phyloP scores from a whole-genome alignment of 2,888 invertebrate species.

The Tetropium fuscum region DNA sequence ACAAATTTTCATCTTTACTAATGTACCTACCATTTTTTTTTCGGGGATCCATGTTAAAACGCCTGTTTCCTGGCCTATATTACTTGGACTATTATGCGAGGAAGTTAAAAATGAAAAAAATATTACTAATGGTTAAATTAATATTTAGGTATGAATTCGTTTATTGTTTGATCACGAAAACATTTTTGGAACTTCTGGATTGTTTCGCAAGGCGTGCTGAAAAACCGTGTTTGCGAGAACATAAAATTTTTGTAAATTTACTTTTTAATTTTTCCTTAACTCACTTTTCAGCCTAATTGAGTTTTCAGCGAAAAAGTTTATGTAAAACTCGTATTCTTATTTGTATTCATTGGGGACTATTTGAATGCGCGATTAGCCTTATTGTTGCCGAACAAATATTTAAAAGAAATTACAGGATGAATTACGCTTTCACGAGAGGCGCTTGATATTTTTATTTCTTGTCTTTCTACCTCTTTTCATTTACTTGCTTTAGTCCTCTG shows the following conservation, averaged over 20 bases:
- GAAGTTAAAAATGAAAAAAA: too few relatives aligned
- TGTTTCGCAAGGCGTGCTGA: conserved; percentile 40
- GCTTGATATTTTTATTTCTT: too few relatives aligned
- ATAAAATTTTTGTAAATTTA: conserved; percentile 57
- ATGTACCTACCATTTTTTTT: too few relatives aligned
- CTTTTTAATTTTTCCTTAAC: conserved; percentile 60
- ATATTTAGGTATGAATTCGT: too few relatives aligned
- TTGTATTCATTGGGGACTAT: conserved; percentile 47
- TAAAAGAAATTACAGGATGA: conserved; percentile 28
- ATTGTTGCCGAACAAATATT: conserved; percentile 42
- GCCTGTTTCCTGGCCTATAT: too few relatives aligned
- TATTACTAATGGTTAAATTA: too few relatives aligned
- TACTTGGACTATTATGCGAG: too few relatives aligned
- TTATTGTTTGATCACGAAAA: too few relatives aligned
- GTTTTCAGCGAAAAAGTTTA: conserved; percentile 56
- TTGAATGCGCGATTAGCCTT: conserved; percentile 43
- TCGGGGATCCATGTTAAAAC: too few relatives aligned
- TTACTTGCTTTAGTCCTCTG: too few relatives aligned
- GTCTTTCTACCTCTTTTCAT: not conserved
- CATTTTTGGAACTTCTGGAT: conserved; percentile 37
- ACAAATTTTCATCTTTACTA: too few relatives aligned
- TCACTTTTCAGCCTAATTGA: conserved; percentile 59
- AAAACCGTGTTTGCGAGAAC: conserved; percentile 52
- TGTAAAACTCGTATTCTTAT: conserved; percentile 48
- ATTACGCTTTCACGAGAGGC: not conserved